A percentile compares a stretch with the other conserved stretches of the same genome.
phyloP scores from a whole-genome alignment of 92 coral and sea anemone species.

The Actinostola sp. region DNA sequence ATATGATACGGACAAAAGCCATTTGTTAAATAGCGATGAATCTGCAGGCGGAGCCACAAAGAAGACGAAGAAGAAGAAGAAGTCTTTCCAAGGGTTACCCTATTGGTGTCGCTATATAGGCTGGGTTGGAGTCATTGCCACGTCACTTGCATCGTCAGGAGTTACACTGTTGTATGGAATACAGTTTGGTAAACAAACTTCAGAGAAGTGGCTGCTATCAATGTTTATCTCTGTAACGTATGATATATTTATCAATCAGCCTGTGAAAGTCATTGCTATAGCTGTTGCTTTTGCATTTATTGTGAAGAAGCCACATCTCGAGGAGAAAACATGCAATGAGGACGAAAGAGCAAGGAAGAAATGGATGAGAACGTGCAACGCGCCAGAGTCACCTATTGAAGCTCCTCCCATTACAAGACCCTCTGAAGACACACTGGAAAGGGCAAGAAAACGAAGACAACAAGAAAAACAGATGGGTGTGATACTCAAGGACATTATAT shows the following conservation, averaged over 20 bases:
- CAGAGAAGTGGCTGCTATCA: constrained; percentile 91
- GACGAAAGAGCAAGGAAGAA: constrained; percentile 25
- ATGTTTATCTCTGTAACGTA: constrained; percentile 83
- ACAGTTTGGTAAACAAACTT: constrained; percentile 77
- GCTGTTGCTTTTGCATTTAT: constrained; percentile 77
- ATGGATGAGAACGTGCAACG: neutral
- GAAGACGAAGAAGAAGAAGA: neutral
- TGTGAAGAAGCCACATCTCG: constrained; percentile 68
- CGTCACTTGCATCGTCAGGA: constrained; percentile 66
- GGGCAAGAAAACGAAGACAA: constrained; percentile 71
- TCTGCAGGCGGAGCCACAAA: neutral
- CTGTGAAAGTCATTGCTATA: constrained; percentile 77
- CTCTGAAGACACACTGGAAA: constrained; percentile 65
- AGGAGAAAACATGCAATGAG: constrained; percentile 12
- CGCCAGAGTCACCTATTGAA: constrained; percentile 13
- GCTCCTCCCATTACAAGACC: constrained; percentile 61
- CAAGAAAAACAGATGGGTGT: constrained; percentile 80
- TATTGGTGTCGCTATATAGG: constrained; percentile 85
- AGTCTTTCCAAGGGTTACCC: constrained; percentile 56
- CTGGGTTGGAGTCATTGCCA: constrained; percentile 69
- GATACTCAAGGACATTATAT: constrained; percentile 67
- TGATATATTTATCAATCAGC: constrained; percentile 91
- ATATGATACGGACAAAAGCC: constrained; percentile 1
- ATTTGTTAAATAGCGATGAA: neutral
- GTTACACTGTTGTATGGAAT: constrained; percentile 86